These are phyloP conservation scores for Drosophila imparisetae DNA, from an alignment of 2,888 invertebrate genomes.

Conservation along the genomic window DNA sequence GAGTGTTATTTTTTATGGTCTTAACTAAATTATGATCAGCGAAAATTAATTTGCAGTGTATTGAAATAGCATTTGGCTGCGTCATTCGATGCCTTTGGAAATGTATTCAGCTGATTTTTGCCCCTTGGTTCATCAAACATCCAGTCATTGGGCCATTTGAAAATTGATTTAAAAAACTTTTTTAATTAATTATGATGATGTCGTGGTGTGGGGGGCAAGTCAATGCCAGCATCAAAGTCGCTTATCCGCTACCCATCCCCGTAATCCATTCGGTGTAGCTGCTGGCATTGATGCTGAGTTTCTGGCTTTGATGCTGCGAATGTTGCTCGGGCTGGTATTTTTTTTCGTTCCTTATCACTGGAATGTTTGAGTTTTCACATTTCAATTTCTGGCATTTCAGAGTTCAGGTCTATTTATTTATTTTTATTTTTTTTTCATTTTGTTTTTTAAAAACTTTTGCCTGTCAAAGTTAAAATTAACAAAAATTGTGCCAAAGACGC, in stretches of 20 bases:
- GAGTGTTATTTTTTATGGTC: not conserved
- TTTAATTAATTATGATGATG: constrained; percentile 80
- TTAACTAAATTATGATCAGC: not conserved
- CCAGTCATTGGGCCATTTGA: constrained; percentile 70
- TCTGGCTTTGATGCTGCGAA: constrained; percentile 71
- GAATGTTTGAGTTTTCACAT: constrained; percentile 77
- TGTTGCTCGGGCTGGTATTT: constrained; percentile 68
- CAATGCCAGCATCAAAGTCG: constrained; percentile 27
- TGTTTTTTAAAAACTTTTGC: constrained; percentile 16
- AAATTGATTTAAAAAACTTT: constrained; percentile 80
- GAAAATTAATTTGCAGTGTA: constrained; percentile 7
- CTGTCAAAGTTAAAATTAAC: constrained; percentile 74
- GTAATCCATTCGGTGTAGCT: constrained; percentile 54
- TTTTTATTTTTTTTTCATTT: constrained; percentile 17
- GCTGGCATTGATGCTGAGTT: constrained; percentile 47
- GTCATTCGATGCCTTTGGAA: constrained; percentile 21
- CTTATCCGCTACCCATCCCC: constrained; percentile 11
- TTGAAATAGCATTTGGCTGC: constrained; percentile 13
- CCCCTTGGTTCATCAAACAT: constrained; percentile 67
- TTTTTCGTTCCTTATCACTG: constrained; percentile 55
- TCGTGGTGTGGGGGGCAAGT: constrained; percentile 46
- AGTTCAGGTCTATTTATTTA: constrained; percentile 30
- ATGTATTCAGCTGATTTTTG: constrained; percentile 39
- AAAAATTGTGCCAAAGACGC: constrained; percentile 60
- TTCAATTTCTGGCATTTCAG: constrained; percentile 74